A percentile compares a stretch with the other conserved stretches of the same genome.
Evolutionary conservation across 2,113 vertebrate genomes (phyloP).

Genomic region (Australoheros scitulus): DNA sequence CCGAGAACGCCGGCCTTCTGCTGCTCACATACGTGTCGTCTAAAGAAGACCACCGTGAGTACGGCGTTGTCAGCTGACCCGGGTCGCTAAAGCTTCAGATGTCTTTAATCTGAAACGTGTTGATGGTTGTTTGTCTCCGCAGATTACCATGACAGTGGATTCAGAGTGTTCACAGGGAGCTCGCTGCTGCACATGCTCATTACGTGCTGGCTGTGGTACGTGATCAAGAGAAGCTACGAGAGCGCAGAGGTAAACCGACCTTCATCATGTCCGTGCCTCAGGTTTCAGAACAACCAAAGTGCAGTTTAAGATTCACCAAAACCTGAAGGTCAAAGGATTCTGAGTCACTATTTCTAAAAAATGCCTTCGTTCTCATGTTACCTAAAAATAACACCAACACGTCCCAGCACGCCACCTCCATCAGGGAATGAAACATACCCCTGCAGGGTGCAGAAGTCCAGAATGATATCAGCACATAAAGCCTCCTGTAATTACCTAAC

Average conservation of each 20-base stretch:
- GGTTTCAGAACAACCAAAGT: rapidly evolving
- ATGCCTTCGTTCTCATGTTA: too few relatives aligned
- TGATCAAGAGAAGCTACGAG: constrained; percentile 83
- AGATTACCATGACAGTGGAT: constrained; percentile 89
- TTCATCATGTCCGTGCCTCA: neutral
- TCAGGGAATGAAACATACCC: too few relatives aligned
- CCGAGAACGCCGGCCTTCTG: constrained; percentile 88
- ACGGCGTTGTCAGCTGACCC: rapidly evolving
- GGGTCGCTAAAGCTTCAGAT: neutral
- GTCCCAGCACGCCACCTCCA: too few relatives aligned
- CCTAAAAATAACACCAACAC: too few relatives aligned
- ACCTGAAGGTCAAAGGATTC: too few relatives aligned
- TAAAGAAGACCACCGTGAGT: constrained; percentile 88
- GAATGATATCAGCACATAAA: too few relatives aligned
- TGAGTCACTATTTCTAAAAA: too few relatives aligned
- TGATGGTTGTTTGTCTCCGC: constrained; percentile 17
- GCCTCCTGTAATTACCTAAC: too few relatives aligned
- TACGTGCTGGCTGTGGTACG: constrained; percentile 89
- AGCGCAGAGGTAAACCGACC: constrained; percentile 85
- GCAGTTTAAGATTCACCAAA: too few relatives aligned
- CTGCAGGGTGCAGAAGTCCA: too few relatives aligned
- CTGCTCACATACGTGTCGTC: constrained; percentile 93
- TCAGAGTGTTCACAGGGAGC: constrained; percentile 85
- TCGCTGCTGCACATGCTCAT: constrained; percentile 90
- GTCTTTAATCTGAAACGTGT: neutral